Evolutionary conservation across 2,113 vertebrate species (phyloP).

Genomic region (Piaya cayana): DNA sequence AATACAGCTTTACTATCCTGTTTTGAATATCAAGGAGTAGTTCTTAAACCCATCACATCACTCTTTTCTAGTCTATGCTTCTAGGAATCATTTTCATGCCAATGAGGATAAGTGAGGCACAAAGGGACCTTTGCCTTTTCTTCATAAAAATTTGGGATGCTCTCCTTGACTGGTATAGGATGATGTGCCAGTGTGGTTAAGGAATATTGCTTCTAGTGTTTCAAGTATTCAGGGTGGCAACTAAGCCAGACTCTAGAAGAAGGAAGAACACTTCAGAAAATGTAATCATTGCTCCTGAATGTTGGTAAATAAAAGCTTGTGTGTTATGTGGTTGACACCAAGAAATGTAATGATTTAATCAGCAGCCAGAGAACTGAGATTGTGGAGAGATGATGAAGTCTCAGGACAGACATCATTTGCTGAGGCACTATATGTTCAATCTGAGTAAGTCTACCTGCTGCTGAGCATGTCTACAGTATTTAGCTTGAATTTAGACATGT

Average conservation of each 20-base stretch:
- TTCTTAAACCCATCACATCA: too few species aligned
- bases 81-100: not conserved
- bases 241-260: not conserved
- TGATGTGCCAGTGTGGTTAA: not conserved
- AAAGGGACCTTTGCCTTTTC: not conserved
- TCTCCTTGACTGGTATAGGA: accelerated
- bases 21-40: too few species aligned
- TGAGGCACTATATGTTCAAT: not conserved
- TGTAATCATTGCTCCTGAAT: not conserved
- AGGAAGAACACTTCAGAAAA: not conserved
- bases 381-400: not conserved
- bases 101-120: not conserved
- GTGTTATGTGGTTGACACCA: not conserved
- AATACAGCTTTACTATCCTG: not conserved
- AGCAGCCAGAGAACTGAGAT: not conserved
- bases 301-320: not conserved
- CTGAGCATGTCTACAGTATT: not conserved
- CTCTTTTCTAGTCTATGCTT: not conserved
- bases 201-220: not conserved
- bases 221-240: not conserved
- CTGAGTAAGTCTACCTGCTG: not conserved
- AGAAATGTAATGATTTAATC: not conserved
- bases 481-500: not conserved
- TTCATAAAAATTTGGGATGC: not conserved
- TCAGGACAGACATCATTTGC: not conserved